These are phyloP conservation scores for Limenitis camilla DNA, from an alignment of 2,888 invertebrate species.

Conservation along the genomic window DNA sequence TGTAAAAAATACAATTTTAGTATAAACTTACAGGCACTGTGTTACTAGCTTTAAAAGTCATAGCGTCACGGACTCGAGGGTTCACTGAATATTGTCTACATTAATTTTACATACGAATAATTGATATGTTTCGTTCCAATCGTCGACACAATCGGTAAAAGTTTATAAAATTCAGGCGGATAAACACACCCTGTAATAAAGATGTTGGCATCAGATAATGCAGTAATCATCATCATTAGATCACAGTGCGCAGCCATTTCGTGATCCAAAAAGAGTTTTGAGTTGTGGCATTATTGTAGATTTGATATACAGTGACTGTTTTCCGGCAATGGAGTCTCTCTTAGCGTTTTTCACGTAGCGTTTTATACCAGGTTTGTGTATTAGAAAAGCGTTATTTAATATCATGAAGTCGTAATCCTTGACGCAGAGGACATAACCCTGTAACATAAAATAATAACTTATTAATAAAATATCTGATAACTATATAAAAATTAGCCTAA, in stretches of 20 bases:
- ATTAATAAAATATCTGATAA: too few relatives aligned
- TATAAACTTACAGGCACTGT: slow-evolving; percentile 19
- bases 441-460: slow-evolving; percentile 33
- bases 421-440: slow-evolving; percentile 94
- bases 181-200: slow-evolving; percentile 39
- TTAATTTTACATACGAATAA: slow-evolving; percentile 25
- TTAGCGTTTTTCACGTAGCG: slow-evolving; percentile 85
- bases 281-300: slow-evolving; percentile 89
- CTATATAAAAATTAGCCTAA: too few relatives aligned
- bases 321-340: slow-evolving; percentile 82
- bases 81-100: slow-evolving; percentile 26
- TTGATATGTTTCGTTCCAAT: slow-evolving; percentile 49
- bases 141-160: slow-evolving; percentile 30
- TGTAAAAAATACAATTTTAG: slow-evolving; percentile 18
- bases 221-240: slow-evolving; percentile 19
- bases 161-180: slow-evolving; percentile 42
- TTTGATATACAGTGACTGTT: slow-evolving; percentile 84
- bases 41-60: slow-evolving; percentile 18
- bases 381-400: slow-evolving; percentile 93
- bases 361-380: slow-evolving; percentile 94
- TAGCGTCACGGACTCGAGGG: slow-evolving; percentile 27
- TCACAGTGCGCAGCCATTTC: slow-evolving; percentile 86
- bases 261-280: slow-evolving; percentile 86
- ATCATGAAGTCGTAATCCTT: slow-evolving; percentile 94
- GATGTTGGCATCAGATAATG: slow-evolving; percentile 16